Conservation (phyloP, 2,113 vertebrate genomes). For the Bettongia penicillata region DNA sequence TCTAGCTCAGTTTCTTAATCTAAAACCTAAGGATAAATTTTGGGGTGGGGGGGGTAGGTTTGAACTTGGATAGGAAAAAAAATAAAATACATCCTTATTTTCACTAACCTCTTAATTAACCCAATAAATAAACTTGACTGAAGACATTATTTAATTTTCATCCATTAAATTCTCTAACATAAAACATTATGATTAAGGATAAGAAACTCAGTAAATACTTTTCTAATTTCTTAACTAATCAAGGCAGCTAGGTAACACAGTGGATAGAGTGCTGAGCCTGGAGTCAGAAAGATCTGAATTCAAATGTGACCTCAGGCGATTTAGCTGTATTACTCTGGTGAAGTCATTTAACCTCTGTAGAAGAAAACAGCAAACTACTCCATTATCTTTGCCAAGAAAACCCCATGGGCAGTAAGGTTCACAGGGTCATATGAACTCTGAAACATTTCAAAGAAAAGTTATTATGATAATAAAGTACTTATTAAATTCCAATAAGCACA, state of each 20-base stretch:
- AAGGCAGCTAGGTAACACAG: background rate
- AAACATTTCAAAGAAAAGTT: conserved; percentile 61
- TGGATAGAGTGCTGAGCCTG: background rate
- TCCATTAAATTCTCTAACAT: conserved; percentile 17
- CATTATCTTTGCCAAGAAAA: background rate
- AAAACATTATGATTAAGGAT: conserved; percentile 24
- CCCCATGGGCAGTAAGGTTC: no score
- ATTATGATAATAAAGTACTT: conserved; percentile 64
- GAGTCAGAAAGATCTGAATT: background rate
- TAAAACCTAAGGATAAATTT: background rate
- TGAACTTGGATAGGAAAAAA: background rate
- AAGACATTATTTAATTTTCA: conserved; percentile 33
- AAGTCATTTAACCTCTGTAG: background rate
- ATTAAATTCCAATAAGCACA: conserved; percentile 75
- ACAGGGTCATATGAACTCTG: background rate
- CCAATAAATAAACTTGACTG: conserved; percentile 10
- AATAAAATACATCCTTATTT: background rate
- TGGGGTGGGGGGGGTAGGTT: no score
- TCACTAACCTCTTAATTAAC: background rate
- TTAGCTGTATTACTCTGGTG: background rate
- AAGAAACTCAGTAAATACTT: background rate
- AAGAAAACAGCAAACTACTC: background rate
- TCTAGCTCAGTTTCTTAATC: background rate
- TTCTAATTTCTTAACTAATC: background rate
- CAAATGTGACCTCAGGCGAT: background rate